Percentiles rank a stretch among this genome's conserved stretches.
These are phyloP conservation scores for Orientallactaga sibirica DNA, from an alignment of 2,797 vertebrate genomes.

Conservation along the genomic window DNA sequence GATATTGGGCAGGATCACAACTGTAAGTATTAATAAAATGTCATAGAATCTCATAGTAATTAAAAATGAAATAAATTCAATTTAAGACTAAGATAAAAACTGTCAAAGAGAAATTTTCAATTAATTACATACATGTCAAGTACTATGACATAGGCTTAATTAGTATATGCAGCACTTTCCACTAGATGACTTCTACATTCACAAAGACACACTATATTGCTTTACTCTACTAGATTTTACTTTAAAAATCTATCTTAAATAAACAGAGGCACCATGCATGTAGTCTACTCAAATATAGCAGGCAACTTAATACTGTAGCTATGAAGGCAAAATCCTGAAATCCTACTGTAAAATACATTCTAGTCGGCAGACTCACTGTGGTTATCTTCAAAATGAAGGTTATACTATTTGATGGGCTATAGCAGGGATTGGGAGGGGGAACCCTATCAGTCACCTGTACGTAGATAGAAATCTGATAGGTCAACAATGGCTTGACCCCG, in stretches of 20 bases:
- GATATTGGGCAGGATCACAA: not conserved
- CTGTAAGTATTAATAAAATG: not conserved
- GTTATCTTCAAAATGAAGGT: not conserved
- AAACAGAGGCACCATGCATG: not conserved
- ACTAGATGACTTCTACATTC: not conserved
- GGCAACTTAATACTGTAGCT: not conserved
- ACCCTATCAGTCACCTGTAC: not conserved
- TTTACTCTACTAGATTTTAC: slow-evolving; percentile 9
- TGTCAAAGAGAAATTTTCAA: slow-evolving; percentile 6
- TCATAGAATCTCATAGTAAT: slow-evolving; percentile 6
- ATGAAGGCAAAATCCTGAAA: not conserved
- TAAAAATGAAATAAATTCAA: slow-evolving; percentile 8
- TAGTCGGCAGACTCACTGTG: not conserved
- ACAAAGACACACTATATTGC: not conserved
- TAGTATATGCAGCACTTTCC: not conserved
- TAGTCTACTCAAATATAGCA: not conserved
- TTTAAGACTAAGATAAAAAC: not conserved
- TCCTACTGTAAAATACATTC: not conserved
- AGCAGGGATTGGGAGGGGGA: not conserved
- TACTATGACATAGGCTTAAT: not conserved
- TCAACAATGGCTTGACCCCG: not conserved
- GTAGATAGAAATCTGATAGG: not conserved
- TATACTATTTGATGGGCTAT: not conserved
- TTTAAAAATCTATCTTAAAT: not conserved
- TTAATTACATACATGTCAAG: slow-evolving; percentile 23